These are phyloP conservation scores for Pseudomyrmex pallidus DNA, from an alignment of 1,140 invertebrate genomes.

Conservation along the genomic window DNA sequence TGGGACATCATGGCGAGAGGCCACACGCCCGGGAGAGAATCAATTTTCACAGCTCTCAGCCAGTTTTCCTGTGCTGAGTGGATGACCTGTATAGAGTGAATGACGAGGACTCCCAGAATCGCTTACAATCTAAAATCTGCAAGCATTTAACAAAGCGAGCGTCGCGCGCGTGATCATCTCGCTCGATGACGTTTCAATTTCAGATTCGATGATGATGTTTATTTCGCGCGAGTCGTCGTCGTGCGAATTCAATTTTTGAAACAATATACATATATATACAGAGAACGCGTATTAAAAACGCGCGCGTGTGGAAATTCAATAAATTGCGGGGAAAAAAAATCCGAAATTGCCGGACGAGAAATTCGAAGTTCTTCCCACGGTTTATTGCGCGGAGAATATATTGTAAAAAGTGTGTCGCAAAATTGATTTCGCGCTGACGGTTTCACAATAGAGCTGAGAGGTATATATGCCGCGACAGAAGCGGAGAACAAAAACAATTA, in stretches of 20 bases:
- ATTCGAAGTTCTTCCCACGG: background rate
- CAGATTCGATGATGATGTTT: background rate
- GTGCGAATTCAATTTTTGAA: background rate
- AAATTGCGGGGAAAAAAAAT: background rate
- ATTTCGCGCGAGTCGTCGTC: no score
- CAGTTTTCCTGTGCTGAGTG: conserved; percentile 50
- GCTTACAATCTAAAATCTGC: background rate
- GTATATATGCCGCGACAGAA: no score
- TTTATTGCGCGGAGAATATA: background rate
- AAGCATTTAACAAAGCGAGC: background rate
- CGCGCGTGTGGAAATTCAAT: no score
- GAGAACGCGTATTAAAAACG: background rate
- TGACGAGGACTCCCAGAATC: conserved; percentile 10
- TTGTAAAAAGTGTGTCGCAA: background rate
- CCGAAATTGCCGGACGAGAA: background rate
- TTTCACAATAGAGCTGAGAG: conserved; percentile 29
- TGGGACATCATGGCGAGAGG: conserved; percentile 21
- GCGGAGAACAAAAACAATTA: conserved; percentile 32
- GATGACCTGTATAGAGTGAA: background rate
- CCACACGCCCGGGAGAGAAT: conserved; percentile 49
- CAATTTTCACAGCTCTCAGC: conserved; percentile 66
- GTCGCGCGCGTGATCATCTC: background rate
- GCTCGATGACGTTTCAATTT: background rate
- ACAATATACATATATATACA: background rate
- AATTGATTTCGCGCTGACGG: background rate